A percentile compares a stretch with the other conserved stretches of the same genome.
Conservation (phyloP, 1,140 invertebrate species). For the Aphis gossypii region DNA sequence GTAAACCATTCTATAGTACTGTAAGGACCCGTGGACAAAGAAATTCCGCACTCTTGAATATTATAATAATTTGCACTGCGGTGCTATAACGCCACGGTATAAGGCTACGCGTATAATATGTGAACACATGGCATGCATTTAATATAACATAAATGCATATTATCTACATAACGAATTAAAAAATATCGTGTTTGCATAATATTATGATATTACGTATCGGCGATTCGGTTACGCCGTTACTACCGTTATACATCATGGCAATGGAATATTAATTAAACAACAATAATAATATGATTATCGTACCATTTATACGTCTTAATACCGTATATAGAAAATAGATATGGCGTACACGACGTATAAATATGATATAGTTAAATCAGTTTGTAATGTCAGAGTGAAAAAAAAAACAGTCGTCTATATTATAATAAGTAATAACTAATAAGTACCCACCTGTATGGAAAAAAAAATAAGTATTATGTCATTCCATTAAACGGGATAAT, state of each 20-base stretch:
- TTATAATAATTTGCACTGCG: background rate
- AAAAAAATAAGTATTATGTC: constrained; percentile 34
- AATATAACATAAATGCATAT: background rate
- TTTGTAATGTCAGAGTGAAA: background rate
- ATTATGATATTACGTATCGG: background rate
- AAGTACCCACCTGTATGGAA: background rate
- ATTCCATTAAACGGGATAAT: constrained; percentile 6
- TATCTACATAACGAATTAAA: background rate
- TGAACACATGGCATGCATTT: background rate
- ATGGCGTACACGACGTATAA: background rate
- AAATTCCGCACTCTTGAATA: background rate
- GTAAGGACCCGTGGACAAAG: background rate
- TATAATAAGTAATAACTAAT: background rate
- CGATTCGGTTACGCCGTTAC: background rate
- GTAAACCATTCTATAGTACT: background rate
- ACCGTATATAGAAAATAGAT: background rate
- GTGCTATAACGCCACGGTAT: background rate
- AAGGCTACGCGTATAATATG: too few species aligned
- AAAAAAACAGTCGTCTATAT: background rate
- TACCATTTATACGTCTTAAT: background rate
- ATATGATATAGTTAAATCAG: background rate
- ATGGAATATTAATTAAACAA: background rate
- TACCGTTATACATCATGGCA: background rate
- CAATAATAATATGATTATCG: background rate
- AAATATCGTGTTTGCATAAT: background rate